Base-by-base conservation (phyloP, 1,140 invertebrate genomes). In the Heliconius nattereri region DNA sequence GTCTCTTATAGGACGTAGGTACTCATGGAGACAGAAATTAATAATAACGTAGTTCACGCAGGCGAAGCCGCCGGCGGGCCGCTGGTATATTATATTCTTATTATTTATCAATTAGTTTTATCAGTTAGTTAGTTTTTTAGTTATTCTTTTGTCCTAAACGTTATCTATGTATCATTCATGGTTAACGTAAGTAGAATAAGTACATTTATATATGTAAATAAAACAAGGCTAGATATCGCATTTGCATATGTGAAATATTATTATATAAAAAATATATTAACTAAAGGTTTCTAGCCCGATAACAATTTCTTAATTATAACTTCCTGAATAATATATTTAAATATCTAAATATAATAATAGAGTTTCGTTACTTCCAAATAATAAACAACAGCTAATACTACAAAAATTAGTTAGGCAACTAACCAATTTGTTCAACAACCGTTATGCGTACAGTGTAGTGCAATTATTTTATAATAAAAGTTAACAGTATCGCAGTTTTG, bases 381-480 rank as follows among this genome's bases (percentile, higher is more conserved):
- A 66, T 23, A 57, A 23, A 16, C 26, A 66, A 66, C 60, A 9
- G 20, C 54, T 60, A 60, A 60, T 60, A 23, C 54, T 60, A 60
- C n/a, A 66, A 66, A 66, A 66, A 26, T 66, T 66, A 29, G 60
- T 66, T 66, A 66, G 11, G 26, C 60, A 54, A 37, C 49, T 57
- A 75, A 32, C 73, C 49, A 75, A 75, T 66, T 66, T 66, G 54
- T 66, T 66, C 54, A 75, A 29, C 19, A 35, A 66, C 74, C 74
- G 74, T 60, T 23, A 75, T 60, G 32, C 54, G 54, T 60, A 66
- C 54, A 37, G 54, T 37, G 45, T 75, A 75, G 20, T 75, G 54
- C 35, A 66, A 75, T 75, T 40, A 75, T 75, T 75, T 75, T 23
- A 66, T 66, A 35, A 66, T 66, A 66, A 66, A 66, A 66, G 20